Evolutionary conservation across 1,140 invertebrate species (phyloP).

Genomic region (Leptinotarsa texana): DNA sequence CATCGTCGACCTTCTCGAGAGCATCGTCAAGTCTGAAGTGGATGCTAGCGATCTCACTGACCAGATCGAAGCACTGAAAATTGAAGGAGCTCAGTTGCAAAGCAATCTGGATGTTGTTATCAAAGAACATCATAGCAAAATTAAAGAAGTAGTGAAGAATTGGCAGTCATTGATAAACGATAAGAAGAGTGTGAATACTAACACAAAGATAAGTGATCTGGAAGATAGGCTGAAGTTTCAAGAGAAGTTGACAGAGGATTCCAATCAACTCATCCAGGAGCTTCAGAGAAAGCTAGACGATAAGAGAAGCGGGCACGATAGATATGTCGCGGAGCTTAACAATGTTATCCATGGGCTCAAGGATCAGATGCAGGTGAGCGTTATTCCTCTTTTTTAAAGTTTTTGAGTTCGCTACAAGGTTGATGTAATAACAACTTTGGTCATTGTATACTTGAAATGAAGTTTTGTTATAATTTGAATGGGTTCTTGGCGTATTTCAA

Average conservation of each 20-base stretch:
- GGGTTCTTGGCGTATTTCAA: too few species aligned
- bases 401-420: too few species aligned
- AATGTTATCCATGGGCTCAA: constrained; percentile 35
- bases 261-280: constrained; percentile 36
- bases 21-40: constrained; percentile 38
- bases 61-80: constrained; percentile 42
- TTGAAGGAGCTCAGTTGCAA: constrained; percentile 39
- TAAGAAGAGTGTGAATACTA: constrained; percentile 29
- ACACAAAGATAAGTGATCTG: constrained; percentile 35
- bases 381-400: too few species aligned
- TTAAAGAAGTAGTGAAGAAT: constrained; percentile 38
- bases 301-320: constrained; percentile 36
- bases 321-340: constrained; percentile 40
- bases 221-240: constrained; percentile 40
- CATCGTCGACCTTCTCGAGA: constrained; percentile 45
- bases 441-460: too few species aligned
- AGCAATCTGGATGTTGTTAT: constrained; percentile 35
- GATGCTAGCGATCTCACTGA: constrained; percentile 34
- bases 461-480: too few species aligned
- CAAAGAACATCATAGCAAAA: constrained; percentile 41
- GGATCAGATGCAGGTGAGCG: constrained; percentile 43
- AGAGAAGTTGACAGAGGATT: constrained; percentile 37
- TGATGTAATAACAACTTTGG: too few species aligned
- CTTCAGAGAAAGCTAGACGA: constrained; percentile 43
- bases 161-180: constrained; percentile 42